A percentile compares a stretch with the other conserved stretches of the same genome.
Evolutionary conservation across 2,888 invertebrate species (phyloP).

Genomic region (Agrochola litura): DNA sequence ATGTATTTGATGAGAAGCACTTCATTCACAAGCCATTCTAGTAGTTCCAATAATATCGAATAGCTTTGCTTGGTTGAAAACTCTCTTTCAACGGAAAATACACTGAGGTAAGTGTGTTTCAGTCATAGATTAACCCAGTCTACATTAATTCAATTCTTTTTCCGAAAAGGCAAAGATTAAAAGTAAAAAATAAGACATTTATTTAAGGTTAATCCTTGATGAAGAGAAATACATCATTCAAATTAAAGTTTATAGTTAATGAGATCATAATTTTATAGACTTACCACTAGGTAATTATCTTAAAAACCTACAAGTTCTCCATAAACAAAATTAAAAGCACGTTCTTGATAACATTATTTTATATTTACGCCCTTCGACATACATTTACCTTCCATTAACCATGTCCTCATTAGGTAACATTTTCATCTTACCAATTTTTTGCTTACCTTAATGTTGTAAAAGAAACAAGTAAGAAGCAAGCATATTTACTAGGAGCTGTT

Average conservation of each 20-base stretch:
- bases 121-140: not conserved
- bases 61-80: not conserved
- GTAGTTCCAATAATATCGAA: not conserved
- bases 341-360: not conserved
- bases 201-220: too few relatives aligned
- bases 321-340: not conserved
- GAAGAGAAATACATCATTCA: too few relatives aligned
- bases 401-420: not conserved
- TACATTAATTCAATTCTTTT: too few relatives aligned
- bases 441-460: not conserved
- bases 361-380: not conserved
- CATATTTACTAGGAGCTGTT: conserved; percentile 9
- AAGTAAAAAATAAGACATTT: too few relatives aligned
- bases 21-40: not conserved
- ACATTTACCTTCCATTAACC: not conserved
- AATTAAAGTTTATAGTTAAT: not conserved
- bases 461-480: not conserved
- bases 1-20: too few relatives aligned
- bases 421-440: not conserved
- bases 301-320: not conserved
- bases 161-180: too few relatives aligned
- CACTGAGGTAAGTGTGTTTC: not conserved
- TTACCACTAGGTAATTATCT: not conserved
- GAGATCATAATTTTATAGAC: not conserved
- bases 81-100: not conserved